These are phyloP conservation scores for Chloroceryle aenea DNA, from an alignment of 2,113 vertebrate genomes.

Conservation along the genomic window DNA sequence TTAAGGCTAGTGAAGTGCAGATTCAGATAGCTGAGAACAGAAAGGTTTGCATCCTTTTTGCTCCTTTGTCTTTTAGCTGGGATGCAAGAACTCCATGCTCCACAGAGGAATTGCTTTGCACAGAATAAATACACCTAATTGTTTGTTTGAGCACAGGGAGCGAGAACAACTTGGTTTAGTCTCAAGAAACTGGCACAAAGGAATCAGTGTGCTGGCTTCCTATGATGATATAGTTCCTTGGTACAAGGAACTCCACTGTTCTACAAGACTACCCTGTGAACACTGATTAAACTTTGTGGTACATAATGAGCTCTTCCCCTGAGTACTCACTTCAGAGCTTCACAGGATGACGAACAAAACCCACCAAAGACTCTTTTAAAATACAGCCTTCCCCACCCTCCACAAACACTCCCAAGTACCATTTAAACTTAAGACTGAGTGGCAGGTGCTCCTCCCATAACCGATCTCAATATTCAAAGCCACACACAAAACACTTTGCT, in stretches of 20 bases:
- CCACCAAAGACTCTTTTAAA: background rate
- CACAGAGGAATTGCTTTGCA: background rate
- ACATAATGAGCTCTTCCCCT: background rate
- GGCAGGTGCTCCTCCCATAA: background rate
- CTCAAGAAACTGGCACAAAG: background rate
- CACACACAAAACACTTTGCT: background rate
- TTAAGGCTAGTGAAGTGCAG: background rate
- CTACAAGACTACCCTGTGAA: background rate
- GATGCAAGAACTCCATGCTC: background rate
- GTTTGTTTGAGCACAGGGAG: background rate
- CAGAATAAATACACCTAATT: background rate
- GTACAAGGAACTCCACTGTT: slow-evolving; percentile 2
- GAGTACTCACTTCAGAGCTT: background rate
- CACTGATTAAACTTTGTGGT: background rate
- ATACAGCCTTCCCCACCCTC: background rate
- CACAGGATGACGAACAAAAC: background rate
- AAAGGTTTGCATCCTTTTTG: background rate
- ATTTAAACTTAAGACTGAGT: background rate
- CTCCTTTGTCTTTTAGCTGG: background rate
- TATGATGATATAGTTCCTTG: background rate
- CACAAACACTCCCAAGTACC: background rate
- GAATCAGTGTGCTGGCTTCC: background rate
- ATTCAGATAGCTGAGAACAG: background rate
- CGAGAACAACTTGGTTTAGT: slow-evolving; percentile 26
- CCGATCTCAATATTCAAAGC: background rate